Conservation (phyloP, 1,140 invertebrate genomes). For the Anastrepha obliqua region DNA sequence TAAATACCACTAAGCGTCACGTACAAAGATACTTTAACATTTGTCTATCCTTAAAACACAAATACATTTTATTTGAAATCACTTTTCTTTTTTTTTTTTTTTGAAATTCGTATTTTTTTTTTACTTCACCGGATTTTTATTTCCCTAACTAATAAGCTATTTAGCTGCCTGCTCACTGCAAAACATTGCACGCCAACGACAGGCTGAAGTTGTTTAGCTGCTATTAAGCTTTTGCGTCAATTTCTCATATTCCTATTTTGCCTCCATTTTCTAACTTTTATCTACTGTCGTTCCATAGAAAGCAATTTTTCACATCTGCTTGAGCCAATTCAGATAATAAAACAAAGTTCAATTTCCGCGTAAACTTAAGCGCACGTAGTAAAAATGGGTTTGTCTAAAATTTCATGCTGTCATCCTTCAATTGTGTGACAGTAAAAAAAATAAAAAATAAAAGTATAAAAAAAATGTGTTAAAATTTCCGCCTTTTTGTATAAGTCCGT, state of each 20-base stretch:
- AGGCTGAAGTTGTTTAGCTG: background rate
- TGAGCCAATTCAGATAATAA: background rate
- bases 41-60: too few species aligned
- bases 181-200: background rate
- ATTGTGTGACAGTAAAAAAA: background rate
- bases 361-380: background rate
- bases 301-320: background rate
- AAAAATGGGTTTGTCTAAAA: constrained; percentile 15
- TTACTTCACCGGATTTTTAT: background rate
- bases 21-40: too few species aligned
- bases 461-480: too few species aligned
- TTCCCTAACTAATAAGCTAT: background rate
- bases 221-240: background rate
- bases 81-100: background rate
- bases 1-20: too few species aligned
- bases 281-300: background rate
- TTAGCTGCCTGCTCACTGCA: background rate
- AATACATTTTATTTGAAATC: background rate
- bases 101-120: too few species aligned
- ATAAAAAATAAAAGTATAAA: background rate
- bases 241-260: background rate
- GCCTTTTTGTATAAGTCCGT: too few species aligned
- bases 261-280: background rate
- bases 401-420: background rate
- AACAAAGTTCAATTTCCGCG: background rate